Conservation (phyloP, 2,888 invertebrate genomes). For the Erannis defoliaria region DNA sequence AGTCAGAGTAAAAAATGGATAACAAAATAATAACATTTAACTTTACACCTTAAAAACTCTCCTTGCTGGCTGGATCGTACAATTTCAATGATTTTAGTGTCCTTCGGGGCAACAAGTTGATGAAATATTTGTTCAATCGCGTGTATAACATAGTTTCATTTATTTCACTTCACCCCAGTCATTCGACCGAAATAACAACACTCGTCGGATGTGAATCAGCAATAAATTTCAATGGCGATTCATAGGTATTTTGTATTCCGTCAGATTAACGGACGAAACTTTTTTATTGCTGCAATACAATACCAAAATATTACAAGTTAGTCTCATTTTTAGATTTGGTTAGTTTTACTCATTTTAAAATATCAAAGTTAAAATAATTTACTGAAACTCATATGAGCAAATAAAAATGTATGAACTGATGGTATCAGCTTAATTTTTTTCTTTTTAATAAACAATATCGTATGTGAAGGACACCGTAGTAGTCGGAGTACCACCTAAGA, state of each 20-base stretch:
- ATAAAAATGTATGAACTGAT: no score
- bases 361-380: no score
- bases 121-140: constrained; percentile 84
- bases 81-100: constrained; percentile 69
- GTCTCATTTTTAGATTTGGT: no score
- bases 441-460: no score
- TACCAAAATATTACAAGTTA: background rate
- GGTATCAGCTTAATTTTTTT: no score
- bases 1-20: background rate
- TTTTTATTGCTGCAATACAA: constrained; percentile 10
- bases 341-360: no score
- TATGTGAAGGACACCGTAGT: no score
- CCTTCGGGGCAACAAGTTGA: constrained; percentile 81
- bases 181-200: constrained; percentile 81
- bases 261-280: constrained; percentile 37
- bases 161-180: constrained; percentile 82
- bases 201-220: constrained; percentile 77
- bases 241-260: constrained; percentile 47
- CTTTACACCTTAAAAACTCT: constrained; percentile 52
- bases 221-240: constrained; percentile 74
- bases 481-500: no score
- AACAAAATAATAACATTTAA: background rate
- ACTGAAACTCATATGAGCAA: no score
- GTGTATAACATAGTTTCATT: constrained; percentile 84
- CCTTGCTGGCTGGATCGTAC: constrained; percentile 42